Conservation (phyloP, 2,888 invertebrate species). For the Leistus spinibarbis region DNA sequence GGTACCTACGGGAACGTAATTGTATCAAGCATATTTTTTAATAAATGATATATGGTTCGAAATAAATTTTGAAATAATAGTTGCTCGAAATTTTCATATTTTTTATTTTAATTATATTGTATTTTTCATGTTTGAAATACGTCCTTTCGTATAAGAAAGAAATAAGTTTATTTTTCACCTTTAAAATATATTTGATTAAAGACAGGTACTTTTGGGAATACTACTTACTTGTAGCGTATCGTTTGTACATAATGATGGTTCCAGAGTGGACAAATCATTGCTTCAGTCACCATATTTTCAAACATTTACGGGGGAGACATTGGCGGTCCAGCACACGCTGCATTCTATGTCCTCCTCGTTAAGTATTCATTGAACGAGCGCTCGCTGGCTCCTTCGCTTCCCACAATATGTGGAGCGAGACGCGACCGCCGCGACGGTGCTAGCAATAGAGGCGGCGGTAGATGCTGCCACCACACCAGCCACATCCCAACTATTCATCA, state of each 20-base stretch:
- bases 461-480: background rate
- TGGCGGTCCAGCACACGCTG: slow-evolving; percentile 11
- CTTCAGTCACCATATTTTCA: slow-evolving; percentile 31
- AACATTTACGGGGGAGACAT: slow-evolving; percentile 29
- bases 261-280: slow-evolving; percentile 21
- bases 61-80: too few relatives aligned
- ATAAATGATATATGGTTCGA: too few relatives aligned
- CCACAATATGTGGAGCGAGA: slow-evolving; percentile 20
- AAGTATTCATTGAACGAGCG: slow-evolving; percentile 32
- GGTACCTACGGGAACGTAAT: too few relatives aligned
- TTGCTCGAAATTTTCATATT: too few relatives aligned
- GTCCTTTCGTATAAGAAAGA: too few relatives aligned
- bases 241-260: background rate
- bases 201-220: background rate
- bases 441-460: too few relatives aligned
- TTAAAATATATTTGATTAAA: too few relatives aligned
- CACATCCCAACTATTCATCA: slow-evolving; percentile 21
- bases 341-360: slow-evolving; percentile 23
- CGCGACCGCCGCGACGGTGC: background rate
- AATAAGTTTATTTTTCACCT: too few relatives aligned
- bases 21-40: too few relatives aligned
- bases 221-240: background rate
- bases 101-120: too few relatives aligned
- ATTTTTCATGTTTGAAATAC: too few relatives aligned
- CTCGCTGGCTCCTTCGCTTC: slow-evolving; percentile 1